Percentiles rank a stretch among this genome's conserved stretches.
phyloP scores from a whole-genome alignment of 2,113 vertebrate genomes.

The Trematocara stigmaticum region DNA sequence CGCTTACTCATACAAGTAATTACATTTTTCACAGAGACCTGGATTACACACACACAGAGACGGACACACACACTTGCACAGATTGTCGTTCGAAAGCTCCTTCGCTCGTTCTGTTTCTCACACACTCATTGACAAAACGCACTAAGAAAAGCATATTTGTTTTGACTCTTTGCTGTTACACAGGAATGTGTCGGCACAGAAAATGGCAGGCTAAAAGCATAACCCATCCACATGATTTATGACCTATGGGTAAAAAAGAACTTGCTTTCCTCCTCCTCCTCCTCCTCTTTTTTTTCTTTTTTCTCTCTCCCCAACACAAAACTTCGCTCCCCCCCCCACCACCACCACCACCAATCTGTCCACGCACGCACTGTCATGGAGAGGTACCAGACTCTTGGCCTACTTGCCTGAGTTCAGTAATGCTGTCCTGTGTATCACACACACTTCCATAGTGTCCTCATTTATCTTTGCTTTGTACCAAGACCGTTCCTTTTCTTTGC shows the following conservation, averaged over 20 bases:
- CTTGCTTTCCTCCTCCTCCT: conserved; percentile 2
- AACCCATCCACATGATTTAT: conserved; percentile 61
- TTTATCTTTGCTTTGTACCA: conserved; percentile 52
- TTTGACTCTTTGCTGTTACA: conserved; percentile 55
- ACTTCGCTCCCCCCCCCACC: background rate
- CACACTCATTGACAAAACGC: conserved; percentile 44
- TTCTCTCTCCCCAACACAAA: background rate
- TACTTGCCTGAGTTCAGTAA: conserved; percentile 57
- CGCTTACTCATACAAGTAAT: conserved; percentile 70
- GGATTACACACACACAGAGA: conserved; percentile 40
- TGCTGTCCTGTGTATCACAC: conserved; percentile 49
- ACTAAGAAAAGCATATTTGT: conserved; percentile 61
- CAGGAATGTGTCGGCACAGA: conserved; percentile 59
- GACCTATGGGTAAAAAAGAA: conserved; percentile 30
- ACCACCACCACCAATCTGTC: background rate
- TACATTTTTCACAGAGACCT: conserved; percentile 58
- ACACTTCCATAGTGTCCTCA: conserved; percentile 39
- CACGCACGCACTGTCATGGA: conserved; percentile 13
- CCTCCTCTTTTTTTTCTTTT: too few relatives aligned
- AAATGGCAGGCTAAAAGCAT: conserved; percentile 62
- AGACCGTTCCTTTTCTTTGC: background rate
- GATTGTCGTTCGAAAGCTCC: conserved; percentile 36
- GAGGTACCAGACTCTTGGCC: conserved; percentile 46
- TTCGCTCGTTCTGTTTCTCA: conserved; percentile 15
- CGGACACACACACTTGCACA: conserved; percentile 10